Percentiles rank a stretch among this genome's conserved stretches.
phyloP scores from a whole-genome alignment of 2,888 invertebrate species.

The Meganola albula region DNA sequence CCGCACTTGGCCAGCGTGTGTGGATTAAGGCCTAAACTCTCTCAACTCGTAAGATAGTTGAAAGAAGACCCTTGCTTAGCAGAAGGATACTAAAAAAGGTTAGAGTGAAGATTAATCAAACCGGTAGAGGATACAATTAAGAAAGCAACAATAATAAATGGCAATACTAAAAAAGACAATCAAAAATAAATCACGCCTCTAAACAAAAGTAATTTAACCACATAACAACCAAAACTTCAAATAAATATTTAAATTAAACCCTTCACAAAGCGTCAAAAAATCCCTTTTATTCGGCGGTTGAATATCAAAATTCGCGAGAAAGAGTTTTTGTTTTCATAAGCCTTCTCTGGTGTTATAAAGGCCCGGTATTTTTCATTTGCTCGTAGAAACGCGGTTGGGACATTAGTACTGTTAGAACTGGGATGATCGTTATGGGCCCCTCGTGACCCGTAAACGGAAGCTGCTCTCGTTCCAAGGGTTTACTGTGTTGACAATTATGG shows the following conservation, averaged over 20 bases:
- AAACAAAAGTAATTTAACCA: slow-evolving; percentile 4
- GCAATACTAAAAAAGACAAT: neutral
- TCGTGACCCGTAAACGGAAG: slow-evolving; percentile 24
- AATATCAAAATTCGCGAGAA: slow-evolving; percentile 25
- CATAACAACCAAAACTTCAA: slow-evolving; percentile 10
- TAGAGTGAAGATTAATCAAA: too few species aligned
- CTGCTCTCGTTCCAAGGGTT: slow-evolving; percentile 17
- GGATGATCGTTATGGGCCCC: slow-evolving; percentile 24
- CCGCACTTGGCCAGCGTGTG: too few species aligned
- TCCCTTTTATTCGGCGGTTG: slow-evolving; percentile 23
- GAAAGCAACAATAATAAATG: too few species aligned
- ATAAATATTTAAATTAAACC: slow-evolving; percentile 19
- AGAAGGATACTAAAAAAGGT: too few species aligned
- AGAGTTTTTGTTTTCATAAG: slow-evolving; percentile 30
- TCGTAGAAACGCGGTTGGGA: slow-evolving; percentile 26
- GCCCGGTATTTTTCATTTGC: slow-evolving; percentile 29
- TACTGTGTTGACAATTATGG: slow-evolving; percentile 25
- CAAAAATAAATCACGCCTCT: slow-evolving; percentile 9
- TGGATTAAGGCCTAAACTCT: too few species aligned
- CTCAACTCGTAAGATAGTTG: too few species aligned
- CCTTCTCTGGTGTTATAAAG: slow-evolving; percentile 26
- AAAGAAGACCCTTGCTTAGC: too few species aligned
- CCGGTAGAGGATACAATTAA: too few species aligned
- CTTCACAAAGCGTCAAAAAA: slow-evolving; percentile 23
- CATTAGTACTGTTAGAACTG: slow-evolving; percentile 29